Base-by-base conservation (phyloP, 2,113 vertebrate genomes). In the Pygoscelis adeliae region DNA sequence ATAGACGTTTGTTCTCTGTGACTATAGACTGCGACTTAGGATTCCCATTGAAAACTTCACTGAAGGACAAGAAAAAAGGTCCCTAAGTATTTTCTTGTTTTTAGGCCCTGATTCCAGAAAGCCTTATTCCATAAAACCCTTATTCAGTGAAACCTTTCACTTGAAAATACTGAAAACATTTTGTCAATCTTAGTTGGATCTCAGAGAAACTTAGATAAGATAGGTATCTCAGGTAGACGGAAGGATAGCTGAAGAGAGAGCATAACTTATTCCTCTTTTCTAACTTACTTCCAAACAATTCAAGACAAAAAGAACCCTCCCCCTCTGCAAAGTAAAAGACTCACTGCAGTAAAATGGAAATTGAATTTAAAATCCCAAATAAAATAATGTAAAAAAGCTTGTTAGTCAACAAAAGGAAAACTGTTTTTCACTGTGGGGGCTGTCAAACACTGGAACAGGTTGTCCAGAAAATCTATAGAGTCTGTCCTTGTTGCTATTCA, bases 381-480 rank as follows among this genome's bases (percentile, higher is more conserved):
- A 59, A 67, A 34, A 55, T 29, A 46, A 22, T 50, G 5, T 17
- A 46, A 34, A 71, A 56, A 47, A 6, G 1, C 13, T 27, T 81
- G 10, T 42, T 40, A 42, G 25, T 27, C 12, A 49, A 25, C 21
- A 50, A 38, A 80, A 36, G 6, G 34, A 67, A 66, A 53, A 2
- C 6, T 32, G 6, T 4, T 53, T 36, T 82, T 82, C 15, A 4
- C 7, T 6, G 1, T 34, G 13, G 11, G 18, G 2, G 6, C 15
- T 52, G 21, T 36, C 38, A 61, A 73, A 47, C 18, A 46, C 26
- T 66, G 79, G 65, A 76, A 70, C 9, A 38, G 13, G 12, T 32
- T 81, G 4, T 21, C 12, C 40, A 56, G 22, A 23, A 63, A 29
- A 7, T 38, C 42, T 58, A 7, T 12, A 56, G 44, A 34, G 12